Percentiles rank a stretch among this genome's conserved stretches.
phyloP scores from a whole-genome alignment of 1,140 invertebrate genomes.

The Cydia splendana region DNA sequence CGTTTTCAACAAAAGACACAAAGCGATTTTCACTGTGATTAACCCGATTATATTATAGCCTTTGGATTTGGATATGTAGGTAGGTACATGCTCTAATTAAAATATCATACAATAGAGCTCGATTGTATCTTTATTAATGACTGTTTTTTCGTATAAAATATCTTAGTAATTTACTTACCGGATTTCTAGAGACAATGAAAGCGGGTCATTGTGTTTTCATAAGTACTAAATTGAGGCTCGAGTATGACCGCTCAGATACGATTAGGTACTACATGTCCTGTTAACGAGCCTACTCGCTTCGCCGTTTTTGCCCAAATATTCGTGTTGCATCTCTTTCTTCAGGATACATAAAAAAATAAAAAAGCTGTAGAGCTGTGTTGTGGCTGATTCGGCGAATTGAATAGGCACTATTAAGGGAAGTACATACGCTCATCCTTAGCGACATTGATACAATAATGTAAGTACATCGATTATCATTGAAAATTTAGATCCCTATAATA shows the following conservation, averaged over 20 bases:
- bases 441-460: not conserved
- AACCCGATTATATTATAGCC: conserved; percentile 31
- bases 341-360: not conserved
- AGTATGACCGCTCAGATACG: not conserved
- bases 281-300: not conserved
- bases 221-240: not conserved
- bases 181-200: conserved; percentile 8
- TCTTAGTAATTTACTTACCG: conserved; percentile 18
- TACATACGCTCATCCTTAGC: not conserved
- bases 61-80: conserved; percentile 15
- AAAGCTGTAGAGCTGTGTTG: not conserved
- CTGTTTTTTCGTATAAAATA: conserved; percentile 17
- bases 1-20: conserved; percentile 31
- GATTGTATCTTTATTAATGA: conserved; percentile 31
- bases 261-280: not conserved
- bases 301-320: not conserved
- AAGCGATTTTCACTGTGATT: conserved; percentile 32
- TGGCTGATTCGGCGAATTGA: not conserved
- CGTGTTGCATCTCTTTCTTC: not conserved
- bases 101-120: conserved; percentile 25
- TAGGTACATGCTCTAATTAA: conserved; percentile 18
- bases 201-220: not conserved
- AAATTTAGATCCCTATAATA: not conserved
- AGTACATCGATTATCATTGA: no score
- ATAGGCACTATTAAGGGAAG: not conserved